Evolutionary conservation across 2,888 invertebrate species (phyloP), one percentile per base, ranked within the genome.

Genomic region (Volucella inflata): DNA sequence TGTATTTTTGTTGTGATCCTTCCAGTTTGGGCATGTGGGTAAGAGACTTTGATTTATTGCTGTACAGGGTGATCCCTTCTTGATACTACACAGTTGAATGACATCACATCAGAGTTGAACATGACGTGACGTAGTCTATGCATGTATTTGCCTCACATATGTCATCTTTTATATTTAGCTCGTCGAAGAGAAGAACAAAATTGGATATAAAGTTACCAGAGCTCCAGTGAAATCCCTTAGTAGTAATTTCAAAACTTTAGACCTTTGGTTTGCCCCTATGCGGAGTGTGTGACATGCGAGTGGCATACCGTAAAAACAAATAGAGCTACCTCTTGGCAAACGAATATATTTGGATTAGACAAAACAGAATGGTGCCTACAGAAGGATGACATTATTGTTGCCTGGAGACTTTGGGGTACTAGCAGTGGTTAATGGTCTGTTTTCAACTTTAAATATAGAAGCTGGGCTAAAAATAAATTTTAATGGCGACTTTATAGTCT

Each of bases 161-260:
- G 50, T 71, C 59, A 71, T 48, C 30, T 59, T 70, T 59, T 71
- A 59, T 71, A 50, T 71, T 59, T 71, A 59, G 70, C 16, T 53
- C 53, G 11, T 14, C 8, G 12, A 21, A 38, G 8, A 48, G 50
- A 36, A 36, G 16, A 48, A 38, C 6, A 42, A n/a, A n/a, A 9
- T 3, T 16, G 42, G 14, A 21, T 17, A 51, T 16, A 30, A 30
- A 6, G 30, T 30, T 30, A 1, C 30, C 30, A 6, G 6, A 30
- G 16, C n/a, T 40, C 3, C 40, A 51, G 4, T 44, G 30, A 8
- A 46, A 12, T 68, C 46, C 55, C 55, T 44, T 8, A 44, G 11
- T 16, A 16, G 64, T 16, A 14, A 48, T 57, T 46, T 30, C 16
- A 14, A 38, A 38, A 16, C 40, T 51, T 42, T 53, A 42, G 21